Percentiles rank a stretch among this genome's conserved stretches.
Conservation (phyloP, 2,113 vertebrate genomes). For the Cephalopholis sonnerati region DNA sequence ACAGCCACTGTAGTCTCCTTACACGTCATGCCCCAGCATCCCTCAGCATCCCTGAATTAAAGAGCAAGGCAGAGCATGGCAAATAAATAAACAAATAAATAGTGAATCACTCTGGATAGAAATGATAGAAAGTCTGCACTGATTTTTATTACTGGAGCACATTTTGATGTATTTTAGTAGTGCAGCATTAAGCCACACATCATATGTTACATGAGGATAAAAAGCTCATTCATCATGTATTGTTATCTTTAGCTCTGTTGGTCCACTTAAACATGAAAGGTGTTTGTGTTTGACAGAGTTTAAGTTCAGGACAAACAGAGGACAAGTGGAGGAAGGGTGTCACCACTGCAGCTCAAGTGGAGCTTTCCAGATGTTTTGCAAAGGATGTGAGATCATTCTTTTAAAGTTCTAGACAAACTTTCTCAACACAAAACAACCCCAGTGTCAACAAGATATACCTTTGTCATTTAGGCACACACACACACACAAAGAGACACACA, state of each 20-base stretch:
- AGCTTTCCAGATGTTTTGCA: conserved; percentile 84
- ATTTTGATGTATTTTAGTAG: not conserved
- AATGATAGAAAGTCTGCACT: not conserved
- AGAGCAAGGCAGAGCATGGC: not conserved
- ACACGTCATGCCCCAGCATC: not conserved
- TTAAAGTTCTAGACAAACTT: conserved; percentile 57
- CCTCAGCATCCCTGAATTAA: not conserved
- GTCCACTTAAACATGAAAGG: conserved; percentile 38
- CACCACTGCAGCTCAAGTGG: conserved; percentile 60
- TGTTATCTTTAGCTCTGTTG: conserved; percentile 9
- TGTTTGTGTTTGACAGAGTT: conserved; percentile 56
- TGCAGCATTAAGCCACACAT: not conserved
- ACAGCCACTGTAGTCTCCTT: not conserved
- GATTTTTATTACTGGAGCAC: not conserved
- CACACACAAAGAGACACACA: conserved; percentile 18
- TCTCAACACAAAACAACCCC: conserved; percentile 63
- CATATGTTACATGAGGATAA: not conserved
- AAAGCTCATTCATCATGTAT: conserved; percentile 13
- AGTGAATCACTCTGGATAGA: not conserved
- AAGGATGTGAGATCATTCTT: conserved; percentile 82
- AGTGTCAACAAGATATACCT: conserved; percentile 65
- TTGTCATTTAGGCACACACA: conserved; percentile 35
- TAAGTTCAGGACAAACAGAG: conserved; percentile 46
- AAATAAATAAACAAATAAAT: not conserved
- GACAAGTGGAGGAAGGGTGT: conserved; percentile 81